Conservation (phyloP, 2,888 invertebrate species). For the Osedax fenrisi region DNA sequence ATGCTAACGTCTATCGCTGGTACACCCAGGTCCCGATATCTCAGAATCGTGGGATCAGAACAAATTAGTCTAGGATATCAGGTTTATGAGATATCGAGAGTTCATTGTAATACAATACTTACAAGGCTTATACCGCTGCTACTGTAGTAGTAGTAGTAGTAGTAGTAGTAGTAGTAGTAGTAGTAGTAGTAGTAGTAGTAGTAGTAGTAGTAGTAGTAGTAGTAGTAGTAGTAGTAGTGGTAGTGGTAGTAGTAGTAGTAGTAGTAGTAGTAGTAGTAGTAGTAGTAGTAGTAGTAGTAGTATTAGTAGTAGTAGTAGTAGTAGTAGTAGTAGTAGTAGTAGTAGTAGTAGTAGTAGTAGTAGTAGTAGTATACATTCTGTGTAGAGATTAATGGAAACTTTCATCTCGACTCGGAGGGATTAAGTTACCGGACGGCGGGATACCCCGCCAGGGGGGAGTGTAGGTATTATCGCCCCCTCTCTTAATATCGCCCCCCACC, state of each 20-base stretch:
- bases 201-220: slow-evolving; percentile 30
- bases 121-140: slow-evolving; percentile 22
- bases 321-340: background rate
- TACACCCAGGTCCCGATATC: too few species aligned
- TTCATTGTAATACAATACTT: slow-evolving; percentile 22
- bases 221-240: slow-evolving; percentile 28
- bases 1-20: too few species aligned
- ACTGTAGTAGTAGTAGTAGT: slow-evolving; percentile 30
- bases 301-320: background rate
- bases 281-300: background rate
- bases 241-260: background rate
- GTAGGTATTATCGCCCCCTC: too few species aligned
- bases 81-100: slow-evolving; percentile 8
- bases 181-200: slow-evolving; percentile 30
- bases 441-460: too few species aligned
- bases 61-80: slow-evolving; percentile 22
- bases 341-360: background rate
- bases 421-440: too few species aligned
- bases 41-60: too few species aligned
- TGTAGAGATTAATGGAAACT: too few species aligned
- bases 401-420: too few species aligned
- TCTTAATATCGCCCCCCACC: too few species aligned
- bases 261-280: background rate
- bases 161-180: slow-evolving; percentile 29
- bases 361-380: too few species aligned